Conservation (phyloP, 2,888 invertebrate species). For the Arctia plantaginis region DNA sequence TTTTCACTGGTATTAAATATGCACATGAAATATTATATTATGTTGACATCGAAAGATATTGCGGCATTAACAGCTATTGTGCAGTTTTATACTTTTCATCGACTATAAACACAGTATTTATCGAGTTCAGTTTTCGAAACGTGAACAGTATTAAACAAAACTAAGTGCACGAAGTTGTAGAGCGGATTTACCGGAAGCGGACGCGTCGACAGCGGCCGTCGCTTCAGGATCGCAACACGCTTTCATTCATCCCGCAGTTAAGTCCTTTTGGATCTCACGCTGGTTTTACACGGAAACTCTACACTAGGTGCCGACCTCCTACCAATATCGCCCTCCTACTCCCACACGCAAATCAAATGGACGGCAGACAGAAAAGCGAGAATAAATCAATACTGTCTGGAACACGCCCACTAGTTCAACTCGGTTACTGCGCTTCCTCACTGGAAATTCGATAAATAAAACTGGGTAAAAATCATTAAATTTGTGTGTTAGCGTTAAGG, state of each 20-base stretch:
- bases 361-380: slow-evolving; percentile 70
- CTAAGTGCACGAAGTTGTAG: slow-evolving; percentile 82
- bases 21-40: slow-evolving; percentile 53
- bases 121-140: slow-evolving; percentile 47
- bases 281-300: slow-evolving; percentile 81
- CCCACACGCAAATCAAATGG: slow-evolving; percentile 59
- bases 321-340: slow-evolving; percentile 68
- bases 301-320: slow-evolving; percentile 78
- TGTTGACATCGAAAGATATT: slow-evolving; percentile 46
- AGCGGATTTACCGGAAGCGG: slow-evolving; percentile 85
- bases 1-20: slow-evolving; percentile 30
- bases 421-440: slow-evolving; percentile 84
- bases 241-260: slow-evolving; percentile 85
- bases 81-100: slow-evolving; percentile 30
- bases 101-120: slow-evolving; percentile 39
- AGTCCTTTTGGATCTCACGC: slow-evolving; percentile 67
- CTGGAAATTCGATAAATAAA: slow-evolving; percentile 85
- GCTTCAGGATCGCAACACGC: slow-evolving; percentile 85
- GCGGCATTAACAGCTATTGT: slow-evolving; percentile 28
- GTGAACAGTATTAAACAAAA: slow-evolving; percentile 75
- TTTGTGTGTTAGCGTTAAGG: slow-evolving; percentile 68
- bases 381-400: slow-evolving; percentile 86
- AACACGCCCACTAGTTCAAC: slow-evolving; percentile 82
- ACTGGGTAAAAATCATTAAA: slow-evolving; percentile 83
- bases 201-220: slow-evolving; percentile 83